Evolutionary conservation across 2,113 vertebrate genomes (phyloP).

Genomic region (Eretmochelys imbricata): DNA sequence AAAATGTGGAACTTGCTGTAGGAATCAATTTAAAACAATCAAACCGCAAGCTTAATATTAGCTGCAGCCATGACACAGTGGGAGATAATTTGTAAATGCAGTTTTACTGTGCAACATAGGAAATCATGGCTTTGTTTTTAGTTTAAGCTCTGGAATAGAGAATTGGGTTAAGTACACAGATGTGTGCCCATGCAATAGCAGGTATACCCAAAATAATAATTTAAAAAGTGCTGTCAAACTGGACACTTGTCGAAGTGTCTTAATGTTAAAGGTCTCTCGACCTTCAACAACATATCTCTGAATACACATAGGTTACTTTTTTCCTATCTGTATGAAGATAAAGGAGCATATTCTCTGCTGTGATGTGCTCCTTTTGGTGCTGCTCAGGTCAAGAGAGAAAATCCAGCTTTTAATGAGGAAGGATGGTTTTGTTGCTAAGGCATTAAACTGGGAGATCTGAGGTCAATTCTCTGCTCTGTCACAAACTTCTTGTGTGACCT

Average conservation of each 20-base stretch:
- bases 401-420: neutral
- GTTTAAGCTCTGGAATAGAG: neutral
- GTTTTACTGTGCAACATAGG: neutral
- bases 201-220: neutral
- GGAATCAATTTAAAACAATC: neutral
- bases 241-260: accelerated
- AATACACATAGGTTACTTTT: neutral
- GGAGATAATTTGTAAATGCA: neutral
- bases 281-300: neutral
- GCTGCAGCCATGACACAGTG: neutral
- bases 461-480: neutral
- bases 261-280: neutral
- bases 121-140: neutral
- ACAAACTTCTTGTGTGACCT: neutral
- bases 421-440: neutral
- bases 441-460: neutral
- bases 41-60: neutral
- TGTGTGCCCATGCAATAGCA: neutral
- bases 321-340: neutral
- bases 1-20: neutral
- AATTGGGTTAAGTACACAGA: neutral
- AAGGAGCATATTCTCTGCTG: neutral
- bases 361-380: neutral
- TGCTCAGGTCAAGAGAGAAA: neutral
- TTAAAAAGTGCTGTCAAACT: neutral